Percentiles rank a stretch among this genome's conserved stretches.
phyloP scores from a whole-genome alignment of 2,113 vertebrate species.

The Hypanus sabinus region DNA sequence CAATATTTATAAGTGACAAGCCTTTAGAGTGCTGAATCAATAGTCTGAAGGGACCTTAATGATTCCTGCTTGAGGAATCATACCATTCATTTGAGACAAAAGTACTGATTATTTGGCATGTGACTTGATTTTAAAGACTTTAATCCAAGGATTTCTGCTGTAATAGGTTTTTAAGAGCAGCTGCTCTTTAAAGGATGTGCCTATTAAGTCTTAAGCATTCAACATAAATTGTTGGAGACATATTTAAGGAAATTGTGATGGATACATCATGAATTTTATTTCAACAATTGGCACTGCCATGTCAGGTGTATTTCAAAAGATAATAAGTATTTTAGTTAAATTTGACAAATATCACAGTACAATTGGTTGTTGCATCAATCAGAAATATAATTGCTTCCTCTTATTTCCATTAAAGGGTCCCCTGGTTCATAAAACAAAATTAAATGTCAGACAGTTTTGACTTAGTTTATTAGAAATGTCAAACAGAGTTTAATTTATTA shows the following conservation, averaged over 20 bases:
- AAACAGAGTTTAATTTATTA: background rate
- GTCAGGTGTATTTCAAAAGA: background rate
- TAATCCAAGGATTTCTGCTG: slow-evolving; percentile 47
- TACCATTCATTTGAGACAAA: background rate
- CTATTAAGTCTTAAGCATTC: background rate
- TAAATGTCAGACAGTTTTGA: background rate
- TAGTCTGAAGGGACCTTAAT: background rate
- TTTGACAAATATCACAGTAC: slow-evolving; percentile 47
- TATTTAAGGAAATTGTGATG: slow-evolving; percentile 41
- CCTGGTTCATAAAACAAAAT: slow-evolving; percentile 19
- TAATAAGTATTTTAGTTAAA: slow-evolving; percentile 36
- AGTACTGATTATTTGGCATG: slow-evolving; percentile 15
- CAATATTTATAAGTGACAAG: background rate
- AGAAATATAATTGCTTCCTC: slow-evolving; percentile 26
- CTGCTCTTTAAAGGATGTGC: slow-evolving; percentile 18
- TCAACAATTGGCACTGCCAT: slow-evolving; percentile 40
- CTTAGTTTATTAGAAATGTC: slow-evolving; percentile 11
- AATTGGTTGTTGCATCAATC: slow-evolving; percentile 22
- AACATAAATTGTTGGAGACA: slow-evolving; percentile 37
- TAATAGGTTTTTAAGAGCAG: slow-evolving; percentile 34
- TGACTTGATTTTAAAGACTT: slow-evolving; percentile 45
- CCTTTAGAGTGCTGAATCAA: background rate
- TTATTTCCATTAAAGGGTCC: slow-evolving; percentile 25
- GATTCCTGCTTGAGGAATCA: background rate
- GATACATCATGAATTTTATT: slow-evolving; percentile 43